Percentiles rank a stretch among this genome's conserved stretches.
Conservation (phyloP, 2,113 vertebrate genomes). For the Thunnus maccoyii region DNA sequence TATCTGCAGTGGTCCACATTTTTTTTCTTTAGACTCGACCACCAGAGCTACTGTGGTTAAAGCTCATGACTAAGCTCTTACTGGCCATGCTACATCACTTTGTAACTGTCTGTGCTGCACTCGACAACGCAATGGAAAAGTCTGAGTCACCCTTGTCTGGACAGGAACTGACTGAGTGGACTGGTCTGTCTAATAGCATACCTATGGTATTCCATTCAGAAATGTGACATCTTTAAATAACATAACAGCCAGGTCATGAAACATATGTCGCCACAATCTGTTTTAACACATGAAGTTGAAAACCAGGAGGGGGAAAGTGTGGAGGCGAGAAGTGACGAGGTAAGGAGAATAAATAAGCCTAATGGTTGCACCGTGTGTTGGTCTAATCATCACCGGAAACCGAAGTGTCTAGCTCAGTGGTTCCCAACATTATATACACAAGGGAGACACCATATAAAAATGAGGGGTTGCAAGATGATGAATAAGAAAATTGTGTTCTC, state of each 20-base stretch:
- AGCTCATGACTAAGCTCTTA: conserved; percentile 79
- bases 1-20: conserved; percentile 63
- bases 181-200: conserved; percentile 65
- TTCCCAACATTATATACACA: neutral
- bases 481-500: neutral
- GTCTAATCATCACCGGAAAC: conserved; percentile 55
- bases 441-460: neutral
- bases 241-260: conserved; percentile 37
- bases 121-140: conserved; percentile 74
- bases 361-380: conserved; percentile 57
- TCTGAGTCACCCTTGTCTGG: conserved; percentile 82
- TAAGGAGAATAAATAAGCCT: conserved; percentile 36
- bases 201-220: conserved; percentile 71
- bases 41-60: conserved; percentile 73
- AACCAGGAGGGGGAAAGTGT: neutral
- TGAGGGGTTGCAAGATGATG: neutral
- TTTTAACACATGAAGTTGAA: conserved; percentile 46
- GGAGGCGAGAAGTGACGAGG: conserved; percentile 48
- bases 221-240: conserved; percentile 66
- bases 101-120: conserved; percentile 60
- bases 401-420: conserved; percentile 15
- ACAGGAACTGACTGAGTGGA: conserved; percentile 76
- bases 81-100: conserved; percentile 69
- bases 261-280: conserved; percentile 41
- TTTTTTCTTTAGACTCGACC: conserved; percentile 58